These are phyloP conservation scores for Delia radicum DNA, from an alignment of 1,140 invertebrate genomes.

Conservation along the genomic window DNA sequence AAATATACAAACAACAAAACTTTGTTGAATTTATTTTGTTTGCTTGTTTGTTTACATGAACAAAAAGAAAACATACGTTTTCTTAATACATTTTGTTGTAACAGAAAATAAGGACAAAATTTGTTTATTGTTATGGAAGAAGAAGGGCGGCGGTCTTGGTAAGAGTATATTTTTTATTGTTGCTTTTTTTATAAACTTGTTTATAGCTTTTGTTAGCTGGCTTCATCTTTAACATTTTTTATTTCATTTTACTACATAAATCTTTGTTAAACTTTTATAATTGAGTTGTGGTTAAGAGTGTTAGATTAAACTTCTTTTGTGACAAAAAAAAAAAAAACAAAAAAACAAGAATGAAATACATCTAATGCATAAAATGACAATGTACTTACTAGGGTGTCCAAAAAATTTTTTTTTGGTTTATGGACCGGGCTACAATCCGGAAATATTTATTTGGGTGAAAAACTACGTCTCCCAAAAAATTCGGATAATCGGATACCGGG, in stretches of 20 bases:
- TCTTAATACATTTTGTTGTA: not conserved
- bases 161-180: not conserved
- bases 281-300: slow-evolving; percentile 17
- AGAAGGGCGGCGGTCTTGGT: not conserved
- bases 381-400: too few species aligned
- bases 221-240: not conserved
- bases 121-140: not conserved
- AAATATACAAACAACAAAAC: too few species aligned
- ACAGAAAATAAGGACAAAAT: not conserved
- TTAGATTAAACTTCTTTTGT: slow-evolving; percentile 5
- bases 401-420: too few species aligned
- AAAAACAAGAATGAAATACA: not conserved
- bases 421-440: too few species aligned
- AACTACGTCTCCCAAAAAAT: too few species aligned
- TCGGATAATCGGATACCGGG: too few species aligned
- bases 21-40: not conserved
- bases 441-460: too few species aligned
- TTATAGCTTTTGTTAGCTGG: not conserved
- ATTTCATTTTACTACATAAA: not conserved
- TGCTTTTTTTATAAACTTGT: not conserved
- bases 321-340: not conserved
- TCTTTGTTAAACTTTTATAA: slow-evolving; percentile 23
- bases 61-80: not conserved
- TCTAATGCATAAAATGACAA: not conserved
- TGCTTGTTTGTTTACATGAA: not conserved